Evolutionary conservation across 2,113 vertebrate species (phyloP), one percentile per base, ranked within the genome.

Genomic region (Poeciliopsis retropinna): DNA sequence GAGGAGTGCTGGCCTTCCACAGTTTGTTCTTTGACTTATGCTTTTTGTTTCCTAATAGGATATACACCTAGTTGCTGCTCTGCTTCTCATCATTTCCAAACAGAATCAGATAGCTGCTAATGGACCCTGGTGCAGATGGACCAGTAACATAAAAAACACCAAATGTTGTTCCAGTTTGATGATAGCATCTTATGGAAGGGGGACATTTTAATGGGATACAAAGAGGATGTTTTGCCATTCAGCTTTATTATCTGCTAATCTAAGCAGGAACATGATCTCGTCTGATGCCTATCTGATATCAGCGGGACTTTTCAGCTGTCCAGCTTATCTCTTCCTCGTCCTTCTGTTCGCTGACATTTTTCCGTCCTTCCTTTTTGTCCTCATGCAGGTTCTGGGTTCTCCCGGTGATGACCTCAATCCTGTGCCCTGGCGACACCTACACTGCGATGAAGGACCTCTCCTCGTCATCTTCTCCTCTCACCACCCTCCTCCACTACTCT

Each of bases 361-460:
- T 0, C 29, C 37, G 65, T 27, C 37, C 22, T 6, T 11, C 14
- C 1, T 47, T 29, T 27, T 37, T 37, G 34, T 73, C 62, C 34
- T 41, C 51, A 22, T 44, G 6, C 73, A 92, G 91, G 79, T 74
- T 75, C 32, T 65, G 75, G 79, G 67, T 79, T 75, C 75, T 72
- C 82, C 88, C 61, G 87, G 93, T 94, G 86, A 94, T 93, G 93
- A 95, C 87, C 83, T 92, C 92, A 51, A 80, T 91, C 75, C 82
- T 94, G 71, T 86, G 88, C 64, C 85, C 91, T 74, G 85, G 73
- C 75, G 65, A 86, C 71, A 77, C 80, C 81, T 82, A 83, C 84
- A 72, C 67, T 79, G 87, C 66, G 2, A 94, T 94, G 91, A 96
- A 95, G 85, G 95, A 95, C 82, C 89, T 88, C 69, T 87, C 87